Conservation (phyloP, 1,140 invertebrate genomes). For the Bombus impatiens region DNA sequence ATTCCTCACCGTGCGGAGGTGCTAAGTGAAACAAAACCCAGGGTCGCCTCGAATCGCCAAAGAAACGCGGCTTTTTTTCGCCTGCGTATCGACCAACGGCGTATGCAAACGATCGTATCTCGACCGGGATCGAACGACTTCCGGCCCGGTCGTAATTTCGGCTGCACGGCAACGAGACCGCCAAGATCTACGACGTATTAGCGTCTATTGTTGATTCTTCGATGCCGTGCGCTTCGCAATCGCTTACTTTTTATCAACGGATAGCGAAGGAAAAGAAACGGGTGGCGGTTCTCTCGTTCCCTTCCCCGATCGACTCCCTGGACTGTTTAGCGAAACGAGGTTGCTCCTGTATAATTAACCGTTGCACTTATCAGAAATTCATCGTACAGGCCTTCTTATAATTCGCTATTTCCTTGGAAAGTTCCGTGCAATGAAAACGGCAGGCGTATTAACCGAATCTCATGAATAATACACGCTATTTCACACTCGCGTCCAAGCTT, state of each 20-base stretch:
- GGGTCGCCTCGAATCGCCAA: conserved; percentile 24
- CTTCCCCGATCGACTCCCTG: background rate
- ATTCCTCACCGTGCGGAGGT: conserved; percentile 58
- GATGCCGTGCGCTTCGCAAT: background rate
- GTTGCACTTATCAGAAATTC: background rate
- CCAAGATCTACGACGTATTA: background rate
- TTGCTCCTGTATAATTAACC: background rate
- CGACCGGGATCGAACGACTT: conserved; percentile 48
- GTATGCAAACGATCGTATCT: conserved; percentile 41
- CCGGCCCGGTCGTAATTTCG: conserved; percentile 33
- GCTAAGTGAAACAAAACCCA: conserved; percentile 65
- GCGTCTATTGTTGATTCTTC: conserved; percentile 20
- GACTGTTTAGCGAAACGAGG: conserved; percentile 1
- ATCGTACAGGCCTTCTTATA: background rate
- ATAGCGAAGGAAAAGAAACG: background rate
- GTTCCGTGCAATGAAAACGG: background rate
- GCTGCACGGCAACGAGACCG: background rate
- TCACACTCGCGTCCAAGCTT: background rate
- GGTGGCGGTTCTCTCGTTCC: background rate
- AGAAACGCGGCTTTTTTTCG: conserved; percentile 31
- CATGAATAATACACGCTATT: background rate
- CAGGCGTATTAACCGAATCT: background rate
- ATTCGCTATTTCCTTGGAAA: background rate
- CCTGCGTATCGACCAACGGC: background rate
- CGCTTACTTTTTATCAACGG: background rate